These are phyloP conservation scores for Cantharis rufa DNA, from an alignment of 2,888 invertebrate species.

Conservation along the genomic window DNA sequence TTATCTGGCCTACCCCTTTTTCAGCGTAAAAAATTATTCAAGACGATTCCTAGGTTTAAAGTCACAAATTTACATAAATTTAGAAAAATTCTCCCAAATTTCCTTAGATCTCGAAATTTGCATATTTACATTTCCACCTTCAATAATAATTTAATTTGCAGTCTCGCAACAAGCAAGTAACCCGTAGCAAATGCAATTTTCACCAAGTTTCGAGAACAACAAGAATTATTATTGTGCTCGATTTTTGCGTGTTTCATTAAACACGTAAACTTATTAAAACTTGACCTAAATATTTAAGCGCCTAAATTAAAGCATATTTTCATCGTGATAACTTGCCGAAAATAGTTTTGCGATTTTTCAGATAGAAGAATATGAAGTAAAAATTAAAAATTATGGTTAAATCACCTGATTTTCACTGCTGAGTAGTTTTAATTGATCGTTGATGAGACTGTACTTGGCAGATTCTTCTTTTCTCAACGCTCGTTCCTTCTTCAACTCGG, in stretches of 20 bases:
- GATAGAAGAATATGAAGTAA: background rate
- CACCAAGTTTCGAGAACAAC: background rate
- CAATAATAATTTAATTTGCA: background rate
- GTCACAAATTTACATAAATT: background rate
- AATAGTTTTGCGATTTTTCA: background rate
- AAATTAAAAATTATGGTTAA: background rate
- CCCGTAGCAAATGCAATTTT: background rate
- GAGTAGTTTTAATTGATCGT: conserved; percentile 93
- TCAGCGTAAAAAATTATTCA: background rate
- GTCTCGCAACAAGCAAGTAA: background rate
- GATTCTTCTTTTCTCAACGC: conserved; percentile 96
- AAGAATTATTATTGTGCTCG: background rate
- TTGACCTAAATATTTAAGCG: background rate
- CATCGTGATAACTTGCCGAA: background rate
- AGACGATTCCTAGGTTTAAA: background rate
- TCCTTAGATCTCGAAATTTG: background rate
- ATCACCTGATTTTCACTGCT: conserved; percentile 95
- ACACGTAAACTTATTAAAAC: background rate
- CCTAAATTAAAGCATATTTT: background rate
- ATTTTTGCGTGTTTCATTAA: background rate
- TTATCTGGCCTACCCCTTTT: background rate
- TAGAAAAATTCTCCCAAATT: background rate
- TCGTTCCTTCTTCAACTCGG: conserved; percentile 97
- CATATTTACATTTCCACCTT: background rate
- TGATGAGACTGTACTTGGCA: conserved; percentile 94